phyloP scores from a whole-genome alignment of 37 sponge, comb jelly and placozoan genomes.

The Ephydatia muelleri region DNA sequence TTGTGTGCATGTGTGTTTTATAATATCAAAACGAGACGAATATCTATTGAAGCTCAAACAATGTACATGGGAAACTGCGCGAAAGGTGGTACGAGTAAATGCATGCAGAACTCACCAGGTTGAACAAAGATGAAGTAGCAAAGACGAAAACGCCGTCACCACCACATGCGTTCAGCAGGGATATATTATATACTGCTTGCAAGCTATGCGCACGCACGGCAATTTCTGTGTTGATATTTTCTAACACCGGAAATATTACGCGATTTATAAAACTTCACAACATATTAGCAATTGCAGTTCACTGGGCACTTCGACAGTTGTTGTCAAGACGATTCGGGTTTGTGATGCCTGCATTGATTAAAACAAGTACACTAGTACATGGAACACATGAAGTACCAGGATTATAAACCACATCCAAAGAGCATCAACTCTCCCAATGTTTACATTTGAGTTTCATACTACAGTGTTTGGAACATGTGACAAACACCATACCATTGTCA shows the following conservation, averaged over 20 bases:
- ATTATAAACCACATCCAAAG: too few species aligned
- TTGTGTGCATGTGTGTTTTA: too few species aligned
- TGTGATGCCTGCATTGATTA: not conserved
- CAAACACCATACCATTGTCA: too few species aligned
- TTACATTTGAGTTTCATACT: too few species aligned
- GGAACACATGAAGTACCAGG: too few species aligned
- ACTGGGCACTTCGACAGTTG: not conserved
- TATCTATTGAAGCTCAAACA: too few species aligned
- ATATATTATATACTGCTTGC: not conserved
- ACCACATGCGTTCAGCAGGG: not conserved
- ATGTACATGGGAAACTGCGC: too few species aligned
- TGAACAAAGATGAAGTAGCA: not conserved
- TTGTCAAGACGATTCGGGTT: not conserved
- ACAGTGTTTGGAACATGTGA: not conserved
- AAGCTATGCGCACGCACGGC: not conserved
- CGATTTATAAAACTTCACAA: not conserved
- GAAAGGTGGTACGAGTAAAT: not conserved
- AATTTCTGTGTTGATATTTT: not conserved
- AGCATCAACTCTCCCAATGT: not conserved
- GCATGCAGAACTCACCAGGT: not conserved
- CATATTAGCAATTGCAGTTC: not conserved
- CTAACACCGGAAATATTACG: not conserved
- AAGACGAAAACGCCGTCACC: not conserved
- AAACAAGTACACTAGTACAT: not conserved
- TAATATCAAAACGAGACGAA: too few species aligned